Percentiles rank a stretch among this genome's conserved stretches.
phyloP scores from a whole-genome alignment of 2,113 vertebrate genomes.

The Grammomys dolichurus region DNA sequence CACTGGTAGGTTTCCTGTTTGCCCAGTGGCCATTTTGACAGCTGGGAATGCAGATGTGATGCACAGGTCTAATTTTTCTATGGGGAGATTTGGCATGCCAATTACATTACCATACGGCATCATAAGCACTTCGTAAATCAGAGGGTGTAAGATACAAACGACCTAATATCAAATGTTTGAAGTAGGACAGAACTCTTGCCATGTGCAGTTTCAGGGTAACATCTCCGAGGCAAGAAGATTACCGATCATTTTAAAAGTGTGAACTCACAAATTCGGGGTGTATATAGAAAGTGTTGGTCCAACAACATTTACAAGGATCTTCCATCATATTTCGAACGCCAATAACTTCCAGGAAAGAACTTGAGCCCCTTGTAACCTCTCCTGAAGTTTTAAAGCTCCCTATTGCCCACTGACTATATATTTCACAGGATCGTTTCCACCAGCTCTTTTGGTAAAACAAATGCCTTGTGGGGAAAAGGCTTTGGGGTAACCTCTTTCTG shows the following conservation, averaged over 20 bases:
- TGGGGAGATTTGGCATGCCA: background rate
- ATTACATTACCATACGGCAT: conserved; percentile 10
- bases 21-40: background rate
- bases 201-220: background rate
- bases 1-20: background rate
- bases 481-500: background rate
- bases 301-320: background rate
- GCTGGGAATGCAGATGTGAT: conserved; percentile 3
- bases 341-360: background rate
- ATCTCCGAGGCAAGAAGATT: background rate
- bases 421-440: background rate
- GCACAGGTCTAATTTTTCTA: background rate
- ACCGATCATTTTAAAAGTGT: background rate
- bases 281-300: background rate
- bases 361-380: background rate
- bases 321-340: background rate
- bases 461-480: accelerated
- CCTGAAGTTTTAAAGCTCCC: background rate
- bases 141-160: background rate
- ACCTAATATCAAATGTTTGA: background rate
- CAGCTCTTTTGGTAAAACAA: background rate
- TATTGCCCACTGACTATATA: no score
- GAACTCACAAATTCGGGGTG: background rate
- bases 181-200: background rate
- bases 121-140: conserved; percentile 9